Conservation (phyloP, 2,888 invertebrate species). For the Apodemia mormo region DNA sequence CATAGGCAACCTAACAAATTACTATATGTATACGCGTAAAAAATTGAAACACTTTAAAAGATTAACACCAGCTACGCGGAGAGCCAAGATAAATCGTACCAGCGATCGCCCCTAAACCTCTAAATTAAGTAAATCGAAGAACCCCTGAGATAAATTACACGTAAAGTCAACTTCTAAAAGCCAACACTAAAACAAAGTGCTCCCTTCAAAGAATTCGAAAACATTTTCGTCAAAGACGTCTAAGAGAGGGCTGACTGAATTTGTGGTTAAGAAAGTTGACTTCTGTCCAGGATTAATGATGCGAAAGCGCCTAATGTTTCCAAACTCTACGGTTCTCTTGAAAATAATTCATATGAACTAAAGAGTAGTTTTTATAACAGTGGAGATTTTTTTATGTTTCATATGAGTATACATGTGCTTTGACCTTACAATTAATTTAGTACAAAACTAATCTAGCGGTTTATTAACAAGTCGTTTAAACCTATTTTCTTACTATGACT, state of each 20-base stretch:
- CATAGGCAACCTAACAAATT: neutral
- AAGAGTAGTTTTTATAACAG: neutral
- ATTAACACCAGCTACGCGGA: neutral
- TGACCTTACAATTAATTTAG: no score
- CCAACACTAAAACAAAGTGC: constrained; percentile 18
- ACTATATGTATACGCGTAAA: neutral
- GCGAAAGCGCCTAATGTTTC: constrained; percentile 42
- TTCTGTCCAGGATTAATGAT: constrained; percentile 61
- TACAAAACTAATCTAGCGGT: no score
- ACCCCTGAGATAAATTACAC: constrained; percentile 21
- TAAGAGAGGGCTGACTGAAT: constrained; percentile 49
- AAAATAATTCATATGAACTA: constrained; percentile 12
- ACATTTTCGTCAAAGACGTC: constrained; percentile 22
- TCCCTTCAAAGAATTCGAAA: constrained; percentile 20
- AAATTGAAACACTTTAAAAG: constrained; percentile 6
- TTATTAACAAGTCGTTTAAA: no score
- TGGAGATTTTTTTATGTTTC: no score
- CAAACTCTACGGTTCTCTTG: constrained; percentile 32
- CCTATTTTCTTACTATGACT: no score
- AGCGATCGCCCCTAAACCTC: constrained; percentile 18
- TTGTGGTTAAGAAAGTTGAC: constrained; percentile 54
- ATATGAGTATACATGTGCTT: no score
- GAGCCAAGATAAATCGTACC: constrained; percentile 18
- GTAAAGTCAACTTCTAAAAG: constrained; percentile 19
- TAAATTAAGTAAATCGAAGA: constrained; percentile 23